A percentile compares a stretch with the other conserved stretches of the same genome.
Evolutionary conservation across 1,140 invertebrate species (phyloP).

Genomic region (Hormaphis cornu): DNA sequence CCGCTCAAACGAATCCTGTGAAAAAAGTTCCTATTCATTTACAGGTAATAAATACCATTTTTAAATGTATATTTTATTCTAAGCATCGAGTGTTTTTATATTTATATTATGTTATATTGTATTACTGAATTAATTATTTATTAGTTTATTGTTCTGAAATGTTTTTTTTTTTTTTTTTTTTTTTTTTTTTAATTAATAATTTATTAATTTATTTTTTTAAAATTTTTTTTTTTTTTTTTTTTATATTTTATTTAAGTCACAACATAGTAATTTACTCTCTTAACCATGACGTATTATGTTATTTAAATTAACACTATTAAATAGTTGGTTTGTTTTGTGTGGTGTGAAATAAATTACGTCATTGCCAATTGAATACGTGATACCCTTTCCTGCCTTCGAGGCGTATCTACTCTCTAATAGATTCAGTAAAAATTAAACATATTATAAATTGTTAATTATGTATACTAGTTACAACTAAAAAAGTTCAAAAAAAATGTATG

Average conservation of each 20-base stretch:
- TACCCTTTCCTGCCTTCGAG: background rate
- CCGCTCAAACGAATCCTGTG: slow-evolving; percentile 51
- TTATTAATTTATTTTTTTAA: background rate
- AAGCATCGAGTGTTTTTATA: background rate
- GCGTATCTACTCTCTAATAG: background rate
- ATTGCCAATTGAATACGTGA: background rate
- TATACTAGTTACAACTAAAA: background rate
- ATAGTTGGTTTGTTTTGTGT: no score
- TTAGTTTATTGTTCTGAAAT: background rate
- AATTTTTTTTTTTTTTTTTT: background rate
- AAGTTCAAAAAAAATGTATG: background rate
- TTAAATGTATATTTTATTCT: background rate
- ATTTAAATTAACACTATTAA: background rate
- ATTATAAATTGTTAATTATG: background rate
- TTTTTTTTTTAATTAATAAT: no score
- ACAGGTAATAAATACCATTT: slow-evolving; percentile 55
- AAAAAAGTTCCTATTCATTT: slow-evolving; percentile 91
- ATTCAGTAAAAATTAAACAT: background rate
- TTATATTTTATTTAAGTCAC: no score
- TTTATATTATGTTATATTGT: no score
- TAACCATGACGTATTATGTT: background rate
- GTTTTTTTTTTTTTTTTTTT: no score
- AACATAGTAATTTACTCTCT: background rate
- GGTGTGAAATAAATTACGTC: background rate
- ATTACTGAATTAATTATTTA: no score